phyloP scores from a whole-genome alignment of 1,140 invertebrate genomes.

The Anadara kagoshimensis region DNA sequence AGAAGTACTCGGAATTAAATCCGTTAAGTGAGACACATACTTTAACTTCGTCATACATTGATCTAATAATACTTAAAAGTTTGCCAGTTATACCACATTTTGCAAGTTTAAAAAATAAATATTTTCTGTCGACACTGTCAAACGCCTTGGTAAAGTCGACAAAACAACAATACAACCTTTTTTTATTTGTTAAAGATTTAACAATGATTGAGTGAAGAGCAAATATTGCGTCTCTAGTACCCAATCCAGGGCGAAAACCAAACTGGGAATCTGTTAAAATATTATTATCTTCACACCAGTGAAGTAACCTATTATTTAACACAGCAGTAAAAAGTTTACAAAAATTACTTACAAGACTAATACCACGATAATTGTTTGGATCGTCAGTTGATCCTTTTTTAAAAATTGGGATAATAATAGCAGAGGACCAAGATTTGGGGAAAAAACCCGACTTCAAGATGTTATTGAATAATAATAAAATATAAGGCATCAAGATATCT shows the following conservation, averaged over 20 bases:
- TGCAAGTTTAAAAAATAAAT: conserved; percentile 13
- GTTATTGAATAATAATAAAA: conserved; percentile 17
- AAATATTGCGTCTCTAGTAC: conserved; percentile 20
- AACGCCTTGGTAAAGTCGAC: conserved; percentile 35
- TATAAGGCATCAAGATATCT: conserved; percentile 3
- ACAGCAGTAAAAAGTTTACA: conserved; percentile 4
- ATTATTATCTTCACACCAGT: conserved; percentile 2
- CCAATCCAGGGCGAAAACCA: conserved; percentile 6
- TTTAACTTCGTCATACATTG: conserved; percentile 20
- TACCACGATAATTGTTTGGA: conserved; percentile 6
- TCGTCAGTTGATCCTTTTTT: conserved; percentile 6
- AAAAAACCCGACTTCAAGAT: conserved; percentile 15
- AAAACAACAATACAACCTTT: conserved; percentile 32
- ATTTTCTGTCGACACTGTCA: conserved; percentile 18
- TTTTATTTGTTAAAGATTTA: conserved; percentile 12
- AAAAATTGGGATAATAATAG: conserved; percentile 6
- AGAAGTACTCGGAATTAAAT: conserved; percentile 20
- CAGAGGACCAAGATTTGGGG: conserved; percentile 12
- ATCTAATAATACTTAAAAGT: conserved; percentile 25
- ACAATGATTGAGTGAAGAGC: neutral
- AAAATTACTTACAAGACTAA: conserved; percentile 2
- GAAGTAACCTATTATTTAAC: conserved; percentile 3
- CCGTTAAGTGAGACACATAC: conserved; percentile 25
- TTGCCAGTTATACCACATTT: conserved; percentile 24
- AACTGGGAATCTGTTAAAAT: conserved; percentile 15